Evolutionary conservation across 1,140 invertebrate species (phyloP), one percentile per base, ranked within the genome.

Genomic region (Lethrus apterus): DNA sequence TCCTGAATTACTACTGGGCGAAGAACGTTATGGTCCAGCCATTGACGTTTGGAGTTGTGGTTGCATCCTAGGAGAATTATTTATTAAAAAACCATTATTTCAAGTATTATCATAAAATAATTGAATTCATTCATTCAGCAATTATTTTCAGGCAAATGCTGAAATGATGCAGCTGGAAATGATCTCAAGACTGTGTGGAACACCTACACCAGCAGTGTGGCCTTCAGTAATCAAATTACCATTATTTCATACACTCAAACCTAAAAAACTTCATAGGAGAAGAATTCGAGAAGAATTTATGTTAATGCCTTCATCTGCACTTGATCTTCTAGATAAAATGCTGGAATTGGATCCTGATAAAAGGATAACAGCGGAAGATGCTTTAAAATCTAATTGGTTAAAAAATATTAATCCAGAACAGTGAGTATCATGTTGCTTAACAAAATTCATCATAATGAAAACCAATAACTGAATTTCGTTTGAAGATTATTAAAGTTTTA

Each of bases 41-140:
- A 95, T 99, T 55, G 97, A 99, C 71, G 89, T 99, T 10, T 99
- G 97, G 97, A 98, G 93, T 61, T 96, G 93, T 70, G 97, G 96
- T 17, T 99, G 97, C 66, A 99, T 99, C 59, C 74, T 99, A 19
- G 97, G 94, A 1, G 97, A 99, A 74, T 72, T 99, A 21, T 99
- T 99, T 67, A 79, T 83, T 2, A 97, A 94, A 62, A 89, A 93
- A 60, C 95, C 97, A 3, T 77, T 99, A 19, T 99, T 99, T 68
- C 89, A 89, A 73, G 84, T 86, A 69, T 56, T 44, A 33, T 20
- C 7, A 32, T 21, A 17, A 13, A 19, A 33, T 23, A 7, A 11
- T 24, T 7, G 20, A 26, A 7, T 17, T 24, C 9, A 8, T 26
- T 11, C n/a, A 15, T 14, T 32, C 4, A 32, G 10, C 20, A 32